Base-by-base conservation (phyloP, 2,113 vertebrate genomes). In the Erythrocercus mccallii region DNA sequence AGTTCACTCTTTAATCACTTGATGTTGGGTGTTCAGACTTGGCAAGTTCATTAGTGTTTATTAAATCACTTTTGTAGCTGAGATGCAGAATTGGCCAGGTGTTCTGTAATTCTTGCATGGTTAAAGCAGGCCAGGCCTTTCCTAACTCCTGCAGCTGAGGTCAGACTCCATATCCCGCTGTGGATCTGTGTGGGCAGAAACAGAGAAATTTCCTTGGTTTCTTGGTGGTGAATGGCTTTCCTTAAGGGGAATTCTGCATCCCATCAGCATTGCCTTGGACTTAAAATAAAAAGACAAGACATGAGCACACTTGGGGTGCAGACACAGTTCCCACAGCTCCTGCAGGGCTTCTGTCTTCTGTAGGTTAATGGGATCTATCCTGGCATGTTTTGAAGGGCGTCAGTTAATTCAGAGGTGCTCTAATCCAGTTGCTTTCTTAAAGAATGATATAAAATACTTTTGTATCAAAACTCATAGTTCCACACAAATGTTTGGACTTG, bases 281-380 rank as follows among this genome's bases (percentile, higher is more conserved):
- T 10, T 5, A 20, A 22, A 16, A 57, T 42, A 18, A 79, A 50
- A 57, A n/a, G 28, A 9, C 25, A 30, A 28, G 48, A 37, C 4
- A 3, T 6, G 27, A 76, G 53, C 40, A 3, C 14, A 8, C 2
- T 0, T 15, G 27, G 20, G 23, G 9, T 81, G 22, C 64, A 38
- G 10, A 42, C 42, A 31, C 10, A 19, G 22, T 28, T 81, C 61
- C 35, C 0, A 1, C 37, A 48, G 0, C 15, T 64, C 42, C 5
- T 12, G 12, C n/a, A 57, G 14, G n/a, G n/a, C 47, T 84, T 81
- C 11, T 47, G 4, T 38, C 18, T 61, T 53, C 51, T 79, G 3
- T 19, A 8, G 77, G 37, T 57, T 66, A 10, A 17, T 76, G 25
- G 25, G 12, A 20, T 74, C 9, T 66, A 2, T 50, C 33, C 45